Evolutionary conservation across 2,113 vertebrate genomes (phyloP).

Genomic region (Onychostoma macrolepis): DNA sequence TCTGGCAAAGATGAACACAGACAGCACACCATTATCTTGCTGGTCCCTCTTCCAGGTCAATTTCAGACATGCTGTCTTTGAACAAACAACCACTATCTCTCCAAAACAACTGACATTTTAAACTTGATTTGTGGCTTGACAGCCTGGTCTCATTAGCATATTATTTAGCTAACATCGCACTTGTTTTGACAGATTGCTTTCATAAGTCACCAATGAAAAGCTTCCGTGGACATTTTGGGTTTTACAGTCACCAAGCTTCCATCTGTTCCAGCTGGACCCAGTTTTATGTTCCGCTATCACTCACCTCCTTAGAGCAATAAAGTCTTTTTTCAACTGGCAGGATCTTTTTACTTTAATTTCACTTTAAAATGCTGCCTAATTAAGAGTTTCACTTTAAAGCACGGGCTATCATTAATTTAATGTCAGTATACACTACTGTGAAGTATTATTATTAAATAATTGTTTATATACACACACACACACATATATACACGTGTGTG

Average conservation of each 20-base stretch:
- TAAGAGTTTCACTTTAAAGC: background rate
- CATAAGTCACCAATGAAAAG: conserved; percentile 80
- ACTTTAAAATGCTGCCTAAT: background rate
- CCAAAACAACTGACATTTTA: conserved; percentile 73
- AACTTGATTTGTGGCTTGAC: conserved; percentile 72
- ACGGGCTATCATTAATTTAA: background rate
- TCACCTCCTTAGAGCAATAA: conserved; percentile 80
- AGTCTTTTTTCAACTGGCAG: conserved; percentile 59
- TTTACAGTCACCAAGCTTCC: conserved; percentile 81
- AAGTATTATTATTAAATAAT: background rate
- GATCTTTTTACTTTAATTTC: conserved; percentile 42
- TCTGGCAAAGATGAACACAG: conserved; percentile 26
- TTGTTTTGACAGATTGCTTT: conserved; percentile 82
- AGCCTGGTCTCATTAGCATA: conserved; percentile 77
- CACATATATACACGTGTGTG: too few relatives aligned
- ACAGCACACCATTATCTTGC: conserved; percentile 22
- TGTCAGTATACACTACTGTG: background rate
- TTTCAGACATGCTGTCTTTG: conserved; percentile 52
- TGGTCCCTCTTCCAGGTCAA: background rate
- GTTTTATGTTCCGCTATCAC: conserved; percentile 78
- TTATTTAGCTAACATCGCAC: conserved; percentile 72
- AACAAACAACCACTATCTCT: conserved; percentile 58
- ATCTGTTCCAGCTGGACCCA: conserved; percentile 76
- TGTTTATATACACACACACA: too few relatives aligned
- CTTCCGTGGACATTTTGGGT: conserved; percentile 77